These are phyloP conservation scores for Channa maculata DNA, from an alignment of 2,113 vertebrate species.

Conservation along the genomic window DNA sequence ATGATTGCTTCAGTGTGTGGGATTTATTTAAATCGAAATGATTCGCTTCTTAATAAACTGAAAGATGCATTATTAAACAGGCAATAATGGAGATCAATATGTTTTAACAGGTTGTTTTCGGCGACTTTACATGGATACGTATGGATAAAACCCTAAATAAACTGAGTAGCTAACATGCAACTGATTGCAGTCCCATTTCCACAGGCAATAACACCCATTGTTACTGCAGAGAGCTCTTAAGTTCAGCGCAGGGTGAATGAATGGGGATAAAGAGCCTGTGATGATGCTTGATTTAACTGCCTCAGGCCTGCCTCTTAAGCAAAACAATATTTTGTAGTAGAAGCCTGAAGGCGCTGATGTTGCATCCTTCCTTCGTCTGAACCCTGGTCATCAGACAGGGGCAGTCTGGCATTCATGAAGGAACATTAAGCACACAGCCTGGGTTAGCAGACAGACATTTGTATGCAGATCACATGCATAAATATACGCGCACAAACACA, in stretches of 20 bases:
- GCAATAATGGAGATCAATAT: slow-evolving; percentile 5
- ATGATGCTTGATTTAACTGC: slow-evolving; percentile 57
- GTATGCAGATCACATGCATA: slow-evolving; percentile 45
- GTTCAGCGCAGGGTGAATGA: slow-evolving; percentile 42
- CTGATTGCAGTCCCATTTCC: slow-evolving; percentile 31
- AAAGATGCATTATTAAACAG: neutral
- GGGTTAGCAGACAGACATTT: slow-evolving; percentile 46
- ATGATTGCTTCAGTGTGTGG: slow-evolving; percentile 16
- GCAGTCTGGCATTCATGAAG: slow-evolving; percentile 5
- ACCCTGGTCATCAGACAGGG: slow-evolving; percentile 42
- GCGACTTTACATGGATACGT: neutral
- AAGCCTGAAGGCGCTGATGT: slow-evolving; percentile 39
- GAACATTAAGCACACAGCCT: slow-evolving; percentile 50
- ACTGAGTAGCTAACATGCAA: slow-evolving; percentile 22
- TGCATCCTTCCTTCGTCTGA: slow-evolving; percentile 22
- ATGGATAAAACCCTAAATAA: slow-evolving; percentile 20
- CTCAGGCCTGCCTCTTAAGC: slow-evolving; percentile 53
- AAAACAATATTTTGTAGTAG: slow-evolving; percentile 43
- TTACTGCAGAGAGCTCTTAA: slow-evolving; percentile 47
- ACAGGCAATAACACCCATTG: slow-evolving; percentile 21
- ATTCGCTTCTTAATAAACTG: slow-evolving; percentile 17
- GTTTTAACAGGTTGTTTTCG: slow-evolving; percentile 1
- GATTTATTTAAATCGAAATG: slow-evolving; percentile 18
- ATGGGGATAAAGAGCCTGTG: slow-evolving; percentile 47
- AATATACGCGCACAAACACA: slow-evolving; percentile 29